A percentile compares a stretch with the other conserved stretches of the same genome.
Conservation (phyloP, 2,113 vertebrate species). For the Symphodus melops region DNA sequence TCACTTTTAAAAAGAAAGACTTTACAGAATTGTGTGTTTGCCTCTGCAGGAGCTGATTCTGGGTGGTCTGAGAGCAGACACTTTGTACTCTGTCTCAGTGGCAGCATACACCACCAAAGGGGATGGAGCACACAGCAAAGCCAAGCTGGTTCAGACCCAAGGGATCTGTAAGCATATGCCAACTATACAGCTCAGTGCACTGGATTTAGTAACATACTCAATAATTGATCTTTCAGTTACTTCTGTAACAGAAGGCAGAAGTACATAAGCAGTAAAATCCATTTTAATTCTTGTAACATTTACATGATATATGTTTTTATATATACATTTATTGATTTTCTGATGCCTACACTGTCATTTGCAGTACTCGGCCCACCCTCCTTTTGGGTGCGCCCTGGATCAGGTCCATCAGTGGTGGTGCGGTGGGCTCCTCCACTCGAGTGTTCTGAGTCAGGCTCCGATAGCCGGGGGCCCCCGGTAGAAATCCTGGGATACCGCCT, state of each 20-base stretch:
- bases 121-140: conserved; percentile 93
- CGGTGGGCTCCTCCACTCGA: conserved; percentile 74
- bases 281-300: conserved; percentile 61
- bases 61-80: conserved; percentile 90
- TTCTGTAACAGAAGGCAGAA: conserved; percentile 32
- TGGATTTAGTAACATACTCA: conserved; percentile 63
- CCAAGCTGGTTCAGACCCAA: conserved; percentile 90
- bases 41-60: conserved; percentile 90
- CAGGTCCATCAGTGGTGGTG: conserved; percentile 83
- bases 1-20: too few species aligned
- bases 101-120: conserved; percentile 98
- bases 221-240: conserved; percentile 59
- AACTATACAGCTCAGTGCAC: conserved; percentile 48
- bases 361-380: conserved; percentile 89
- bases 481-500: conserved; percentile 92
- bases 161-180: conserved; percentile 87
- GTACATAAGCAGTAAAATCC: conserved; percentile 64
- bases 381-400: conserved; percentile 87
- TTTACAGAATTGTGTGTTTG: neutral
- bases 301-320: conserved; percentile 42
- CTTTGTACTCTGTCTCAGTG: conserved; percentile 92
- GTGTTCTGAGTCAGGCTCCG: conserved; percentile 54
- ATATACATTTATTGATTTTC: conserved; percentile 46
- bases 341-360: conserved; percentile 50
- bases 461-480: conserved; percentile 59